phyloP scores from a whole-genome alignment of 2,888 invertebrate species.

The Merodon equestris region DNA sequence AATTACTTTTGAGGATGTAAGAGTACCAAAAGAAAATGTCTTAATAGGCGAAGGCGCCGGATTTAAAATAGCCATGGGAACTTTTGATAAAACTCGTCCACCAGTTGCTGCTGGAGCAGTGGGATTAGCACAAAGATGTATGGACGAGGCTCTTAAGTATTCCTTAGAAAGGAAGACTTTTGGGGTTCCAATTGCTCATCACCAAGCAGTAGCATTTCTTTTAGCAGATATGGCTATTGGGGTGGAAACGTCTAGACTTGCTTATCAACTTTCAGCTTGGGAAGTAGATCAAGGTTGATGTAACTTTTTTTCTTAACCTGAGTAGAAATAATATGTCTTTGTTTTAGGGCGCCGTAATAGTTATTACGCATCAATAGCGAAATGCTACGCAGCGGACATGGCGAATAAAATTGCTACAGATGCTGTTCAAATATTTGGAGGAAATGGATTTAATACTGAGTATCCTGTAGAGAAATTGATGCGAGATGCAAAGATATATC shows the following conservation, averaged over 20 bases:
- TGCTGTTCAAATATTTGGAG: slow-evolving; percentile 97
- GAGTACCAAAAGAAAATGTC: slow-evolving; percentile 96
- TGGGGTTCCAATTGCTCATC: slow-evolving; percentile 88
- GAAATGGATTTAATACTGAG: slow-evolving; percentile 96
- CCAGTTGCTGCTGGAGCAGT: slow-evolving; percentile 94
- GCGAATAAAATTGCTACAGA: slow-evolving; percentile 96
- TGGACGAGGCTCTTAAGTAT: slow-evolving; percentile 96
- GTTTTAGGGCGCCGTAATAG: slow-evolving; percentile 85
- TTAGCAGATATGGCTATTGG: slow-evolving; percentile 97
- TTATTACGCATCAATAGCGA: slow-evolving; percentile 95
- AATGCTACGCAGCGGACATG: slow-evolving; percentile 93
- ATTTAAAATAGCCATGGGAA: slow-evolving; percentile 98
- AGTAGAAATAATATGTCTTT: too few species aligned
- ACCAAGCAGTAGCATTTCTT: slow-evolving; percentile 96
- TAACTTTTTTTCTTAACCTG: too few species aligned
- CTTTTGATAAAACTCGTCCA: slow-evolving; percentile 96
- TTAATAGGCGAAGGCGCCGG: slow-evolving; percentile 93
- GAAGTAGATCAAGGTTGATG: slow-evolving; percentile 93
- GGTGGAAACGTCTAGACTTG: slow-evolving; percentile 91
- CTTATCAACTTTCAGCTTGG: slow-evolving; percentile 93
- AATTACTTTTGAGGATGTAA: slow-evolving; percentile 97
- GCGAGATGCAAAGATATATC: slow-evolving; percentile 99
- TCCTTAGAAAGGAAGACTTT: slow-evolving; percentile 95
- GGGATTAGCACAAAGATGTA: slow-evolving; percentile 92
- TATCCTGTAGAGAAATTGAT: slow-evolving; percentile 99